Base-by-base conservation (phyloP, 2,888 invertebrate genomes). In the Pollenia labialis region DNA sequence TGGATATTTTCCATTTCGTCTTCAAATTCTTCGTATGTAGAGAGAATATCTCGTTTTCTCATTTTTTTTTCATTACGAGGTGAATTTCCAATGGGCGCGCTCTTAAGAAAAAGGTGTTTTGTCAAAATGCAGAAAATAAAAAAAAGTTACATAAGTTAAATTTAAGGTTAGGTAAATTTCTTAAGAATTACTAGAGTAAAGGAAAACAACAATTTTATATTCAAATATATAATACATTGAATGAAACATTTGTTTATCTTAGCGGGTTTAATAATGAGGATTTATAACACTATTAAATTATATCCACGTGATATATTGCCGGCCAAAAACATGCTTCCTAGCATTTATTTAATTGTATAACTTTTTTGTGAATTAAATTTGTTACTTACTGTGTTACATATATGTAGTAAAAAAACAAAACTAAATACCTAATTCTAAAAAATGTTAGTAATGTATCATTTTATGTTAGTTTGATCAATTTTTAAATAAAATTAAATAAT, bases 81-180 rank as follows among this genome's bases (percentile, higher is more conserved):
- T 91, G 92, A 88, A 90, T 90, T 91, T 91, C 91, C 90, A 90
- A 86, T 89, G 89, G 87, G 83, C 81, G 88, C 82, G 89, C 83
- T 76, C 58, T 72, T 58, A 66, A 40, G 48, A 71, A 42, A 62
- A 60, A 58, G 71, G 86, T 89, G 89, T 85, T 64, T 88, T 85
- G 89, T 89, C 89, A 90, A 89, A 89, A 75, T 50, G 69, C 14
- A 54, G 72, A 71, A 56, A 71, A 32, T 11, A 58, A 44, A 80
- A 48, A 80, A 88, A 85, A 80, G 89, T 92, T 92, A 92, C 91
- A 92, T 92, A 92, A 91, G 90, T 87, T 48, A 50, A 74, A 81
- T 87, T 90, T 91, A 89, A 92, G 92, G 92, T 92, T 92, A 92
- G 23, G 75, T 64, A 54, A 8, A 58, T 40, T 64, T 56, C 54